Evolutionary conservation across 53 echinoderm and acorn worm genomes (phyloP), one percentile per base, ranked within the genome.

Genomic region (Temnopleurus reevesii): DNA sequence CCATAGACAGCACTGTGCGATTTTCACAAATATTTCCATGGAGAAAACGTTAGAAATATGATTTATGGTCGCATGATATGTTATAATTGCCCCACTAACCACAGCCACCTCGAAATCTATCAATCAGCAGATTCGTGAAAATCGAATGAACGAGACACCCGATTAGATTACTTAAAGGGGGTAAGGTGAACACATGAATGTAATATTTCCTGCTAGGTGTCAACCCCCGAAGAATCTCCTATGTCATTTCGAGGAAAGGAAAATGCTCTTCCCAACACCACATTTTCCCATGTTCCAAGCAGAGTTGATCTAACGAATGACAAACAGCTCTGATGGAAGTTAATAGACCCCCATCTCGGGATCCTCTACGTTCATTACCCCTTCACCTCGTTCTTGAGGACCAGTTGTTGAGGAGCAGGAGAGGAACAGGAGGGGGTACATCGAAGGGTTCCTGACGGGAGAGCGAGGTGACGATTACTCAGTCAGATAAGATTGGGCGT

Each of bases 321-420:
- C 71, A 71, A 71, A 71, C 71, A 71, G 71, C 71, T 71, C 71
- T 71, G 71, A 38, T 71, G 71, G 28, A 71, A 71, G 71, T 71
- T 71, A 71, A 71, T 71, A 8, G 36, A 71, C 71, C 71, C 71
- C 71, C n/a, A n/a, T 71, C 41, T 27, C 71, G 71, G 41, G 41
- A 19, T 71, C 18, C 71, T 41, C 71, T 8, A 8, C 2, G n/a
- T 71, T 41, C 18, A 18, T 71, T 71, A 23, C 21, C 41, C 71
- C 13, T 71, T 71, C 71, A 71, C 71, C 71, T 21, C 34, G 41
- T 71, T 36, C 71, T 8, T 36, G n/a, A 71, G 71, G 71, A 71
- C 71, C 71, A 71, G 71, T 71, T 71, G 71, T 71, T 71, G n/a
- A 71, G 21, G 71, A 71, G 41, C n/a, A 71, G 19, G 71, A 18